These are phyloP conservation scores for Chloromyia formosa DNA, from an alignment of 2,888 invertebrate genomes.

Conservation along the genomic window DNA sequence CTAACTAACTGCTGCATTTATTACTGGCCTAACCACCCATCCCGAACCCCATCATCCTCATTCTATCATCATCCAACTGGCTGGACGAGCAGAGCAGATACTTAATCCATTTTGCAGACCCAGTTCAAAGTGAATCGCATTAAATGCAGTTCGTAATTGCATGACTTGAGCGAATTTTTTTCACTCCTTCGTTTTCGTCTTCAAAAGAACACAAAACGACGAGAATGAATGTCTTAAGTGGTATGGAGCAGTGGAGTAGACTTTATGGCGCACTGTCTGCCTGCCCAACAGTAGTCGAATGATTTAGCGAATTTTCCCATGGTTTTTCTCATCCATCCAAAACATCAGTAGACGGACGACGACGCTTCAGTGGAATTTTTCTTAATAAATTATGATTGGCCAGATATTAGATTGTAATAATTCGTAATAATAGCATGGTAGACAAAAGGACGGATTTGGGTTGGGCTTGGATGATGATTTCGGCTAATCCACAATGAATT, in stretches of 20 bases:
- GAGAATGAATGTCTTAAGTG: background rate
- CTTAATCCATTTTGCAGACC: constrained; percentile 10
- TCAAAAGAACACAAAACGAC: background rate
- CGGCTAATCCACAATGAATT: too few relatives aligned
- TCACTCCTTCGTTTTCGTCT: background rate
- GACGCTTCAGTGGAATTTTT: background rate
- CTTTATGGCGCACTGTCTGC: constrained; percentile 11
- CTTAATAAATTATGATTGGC: constrained; percentile 10
- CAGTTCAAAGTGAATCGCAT: constrained; percentile 20
- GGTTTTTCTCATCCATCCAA: too few relatives aligned
- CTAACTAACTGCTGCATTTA: background rate
- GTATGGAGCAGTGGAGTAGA: background rate
- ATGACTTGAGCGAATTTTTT: constrained; percentile 11
- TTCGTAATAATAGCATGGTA: background rate
- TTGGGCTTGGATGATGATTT: too few relatives aligned
- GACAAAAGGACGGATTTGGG: too few relatives aligned
- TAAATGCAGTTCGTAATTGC: constrained; percentile 11
- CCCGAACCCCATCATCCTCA: background rate
- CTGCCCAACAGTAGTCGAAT: background rate
- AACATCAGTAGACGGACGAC: too few relatives aligned
- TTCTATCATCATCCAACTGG: background rate
- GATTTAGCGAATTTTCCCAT: background rate
- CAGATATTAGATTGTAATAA: constrained; percentile 8
- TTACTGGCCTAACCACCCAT: background rate
- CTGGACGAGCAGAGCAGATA: background rate